A percentile compares a stretch with the other conserved stretches of the same genome.
These are phyloP conservation scores for Octopus sinensis DNA, from an alignment of 1,140 invertebrate genomes.

Conservation along the genomic window DNA sequence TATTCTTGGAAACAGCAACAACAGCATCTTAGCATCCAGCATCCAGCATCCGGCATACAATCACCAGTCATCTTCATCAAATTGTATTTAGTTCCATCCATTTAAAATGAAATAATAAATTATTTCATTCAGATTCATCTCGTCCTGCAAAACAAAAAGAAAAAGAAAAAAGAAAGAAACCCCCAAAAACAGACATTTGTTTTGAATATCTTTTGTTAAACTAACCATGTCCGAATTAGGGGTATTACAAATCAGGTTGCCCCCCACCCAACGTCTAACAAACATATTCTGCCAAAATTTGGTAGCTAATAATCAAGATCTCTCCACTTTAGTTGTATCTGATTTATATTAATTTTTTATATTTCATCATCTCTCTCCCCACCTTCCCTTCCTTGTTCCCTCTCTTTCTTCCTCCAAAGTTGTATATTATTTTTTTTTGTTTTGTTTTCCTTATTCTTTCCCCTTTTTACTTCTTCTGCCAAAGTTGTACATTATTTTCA, in stretches of 20 bases:
- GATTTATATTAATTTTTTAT: background rate
- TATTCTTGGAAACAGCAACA: too few species aligned
- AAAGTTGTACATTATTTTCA: background rate
- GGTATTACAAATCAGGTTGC: background rate
- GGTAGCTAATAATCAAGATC: background rate
- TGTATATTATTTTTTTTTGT: background rate
- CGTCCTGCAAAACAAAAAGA: too few species aligned
- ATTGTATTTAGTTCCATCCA: too few species aligned
- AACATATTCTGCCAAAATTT: background rate
- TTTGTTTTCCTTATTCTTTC: background rate
- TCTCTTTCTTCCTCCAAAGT: background rate
- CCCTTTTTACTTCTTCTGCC: background rate
- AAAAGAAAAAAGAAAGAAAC: too few species aligned
- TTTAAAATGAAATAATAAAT: too few species aligned
- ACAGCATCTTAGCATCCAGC: too few species aligned
- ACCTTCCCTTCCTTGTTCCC: background rate
- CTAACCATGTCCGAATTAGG: background rate
- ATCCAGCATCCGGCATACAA: too few species aligned
- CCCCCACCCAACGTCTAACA: background rate
- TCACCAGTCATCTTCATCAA: too few species aligned
- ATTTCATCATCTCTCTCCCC: background rate
- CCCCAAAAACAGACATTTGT: constrained; percentile 2
- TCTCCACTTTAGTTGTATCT: background rate
- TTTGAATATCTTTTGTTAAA: background rate
- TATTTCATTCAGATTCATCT: too few species aligned